Conservation (phyloP, 2,888 invertebrate species). For the Aricia artaxerxes region DNA sequence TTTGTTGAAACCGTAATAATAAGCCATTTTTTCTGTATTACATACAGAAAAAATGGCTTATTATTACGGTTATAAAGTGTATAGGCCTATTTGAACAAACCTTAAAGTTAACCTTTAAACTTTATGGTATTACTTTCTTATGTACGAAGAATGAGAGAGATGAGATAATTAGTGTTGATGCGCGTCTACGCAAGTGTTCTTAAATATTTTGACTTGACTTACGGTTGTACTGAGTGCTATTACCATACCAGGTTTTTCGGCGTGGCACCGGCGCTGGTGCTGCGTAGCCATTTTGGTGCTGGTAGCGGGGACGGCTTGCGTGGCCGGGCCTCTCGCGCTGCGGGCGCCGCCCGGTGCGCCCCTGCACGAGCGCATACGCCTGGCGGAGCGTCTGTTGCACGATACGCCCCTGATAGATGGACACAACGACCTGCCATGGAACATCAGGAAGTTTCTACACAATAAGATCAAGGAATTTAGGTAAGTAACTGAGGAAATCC, state of each 20-base stretch:
- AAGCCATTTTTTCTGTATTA: neutral
- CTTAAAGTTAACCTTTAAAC: too few relatives aligned
- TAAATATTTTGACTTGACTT: neutral
- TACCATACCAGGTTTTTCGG: constrained; percentile 58
- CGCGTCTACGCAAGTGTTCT: neutral
- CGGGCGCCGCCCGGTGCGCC: constrained; percentile 89
- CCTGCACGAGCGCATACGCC: constrained; percentile 87
- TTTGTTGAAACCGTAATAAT: neutral
- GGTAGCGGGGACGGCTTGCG: constrained; percentile 89
- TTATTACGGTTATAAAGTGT: too few relatives aligned
- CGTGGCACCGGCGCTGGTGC: constrained; percentile 85
- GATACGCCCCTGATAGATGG: constrained; percentile 91
- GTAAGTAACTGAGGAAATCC: constrained; percentile 55
- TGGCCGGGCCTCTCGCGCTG: constrained; percentile 89
- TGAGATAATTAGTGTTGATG: too few relatives aligned
- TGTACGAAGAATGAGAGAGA: too few relatives aligned
- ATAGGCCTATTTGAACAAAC: too few relatives aligned
- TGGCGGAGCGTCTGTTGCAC: constrained; percentile 86
- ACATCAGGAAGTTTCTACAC: constrained; percentile 93
- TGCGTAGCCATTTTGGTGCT: constrained; percentile 87
- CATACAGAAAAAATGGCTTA: too few relatives aligned
- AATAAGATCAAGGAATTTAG: constrained; percentile 92
- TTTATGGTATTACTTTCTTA: too few relatives aligned
- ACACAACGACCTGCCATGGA: constrained; percentile 95
- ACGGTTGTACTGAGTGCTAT: neutral